Evolutionary conservation across 2,888 invertebrate genomes (phyloP), one percentile per base, ranked within the genome.

Genomic region (Ormyrus thymus): DNA sequence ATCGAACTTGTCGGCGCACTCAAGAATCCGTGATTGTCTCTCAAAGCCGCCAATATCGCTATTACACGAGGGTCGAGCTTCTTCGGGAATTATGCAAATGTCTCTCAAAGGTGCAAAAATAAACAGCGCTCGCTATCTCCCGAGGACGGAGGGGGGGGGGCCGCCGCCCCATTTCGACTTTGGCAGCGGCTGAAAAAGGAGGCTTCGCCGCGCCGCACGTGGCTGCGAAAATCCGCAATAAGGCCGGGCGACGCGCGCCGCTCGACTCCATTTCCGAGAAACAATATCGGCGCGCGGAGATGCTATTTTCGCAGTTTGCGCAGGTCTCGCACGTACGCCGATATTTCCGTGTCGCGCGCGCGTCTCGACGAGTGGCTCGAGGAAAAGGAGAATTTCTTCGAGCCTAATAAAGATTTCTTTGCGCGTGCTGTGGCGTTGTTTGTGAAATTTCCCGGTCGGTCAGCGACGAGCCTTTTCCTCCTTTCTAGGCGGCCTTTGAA

Each of bases 301-400:
- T 53, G 59, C 53, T 65, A 66, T 77, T 71, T 64, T 71, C 72
- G 46, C 68, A 69, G 69, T 64, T 74, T 69, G 58, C 73, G 78
- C 73, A 69, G 10, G 50, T 78, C 68, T 8, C 48, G 61, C 73
- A 62, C 73, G 78, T 72, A 64, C 64, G 55, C 53, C 62, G 69
- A 78, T 78, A 73, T 78, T 78, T 73, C 62, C 64, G 62, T 43
- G 56, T 62, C 73, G 56, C 66, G 45, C 29, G 29, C 1, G 29
- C n/a, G n/a, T n/a, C n/a, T 29, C 55, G 51, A 53, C 3, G 15
- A 10, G 29, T 11, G 9, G 15, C 8, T 6, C 10, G 9, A 51
- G 13, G 15, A 55, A 51, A 46, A 73, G 8, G 43, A 50, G 62
- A 71, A 51, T 45, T 13, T 53, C 15, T 15, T 72, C 15, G n/a